Evolutionary conservation across 2,888 invertebrate genomes (phyloP).

Genomic region (Agonopterix alstromeriana): DNA sequence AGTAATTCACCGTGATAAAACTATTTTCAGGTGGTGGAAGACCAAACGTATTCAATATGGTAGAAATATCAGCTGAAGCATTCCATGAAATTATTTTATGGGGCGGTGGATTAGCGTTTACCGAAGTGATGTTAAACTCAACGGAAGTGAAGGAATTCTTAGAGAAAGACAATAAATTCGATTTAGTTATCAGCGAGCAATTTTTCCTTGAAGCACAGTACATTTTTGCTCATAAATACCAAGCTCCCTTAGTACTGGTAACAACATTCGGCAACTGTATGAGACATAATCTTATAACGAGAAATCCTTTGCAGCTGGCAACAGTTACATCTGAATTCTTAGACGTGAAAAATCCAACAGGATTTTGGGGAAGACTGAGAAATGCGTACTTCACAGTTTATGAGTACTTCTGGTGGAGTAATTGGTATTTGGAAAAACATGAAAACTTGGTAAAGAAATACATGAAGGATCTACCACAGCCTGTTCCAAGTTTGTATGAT

Average conservation of each 20-base stretch:
- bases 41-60: constrained; percentile 60
- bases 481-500: constrained; percentile 53
- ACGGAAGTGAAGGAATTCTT: constrained; percentile 42
- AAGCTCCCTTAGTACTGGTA: constrained; percentile 50
- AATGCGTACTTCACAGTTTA: constrained; percentile 64
- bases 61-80: constrained; percentile 42
- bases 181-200: constrained; percentile 65
- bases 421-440: constrained; percentile 51
- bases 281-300: constrained; percentile 48
- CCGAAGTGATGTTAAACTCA: constrained; percentile 50
- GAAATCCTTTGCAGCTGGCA: constrained; percentile 58
- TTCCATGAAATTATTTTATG: constrained; percentile 53
- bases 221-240: constrained; percentile 60
- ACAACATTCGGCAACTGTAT: constrained; percentile 63
- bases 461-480: constrained; percentile 42
- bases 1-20: neutral
- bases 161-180: constrained; percentile 46
- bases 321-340: constrained; percentile 54
- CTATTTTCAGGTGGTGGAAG: constrained; percentile 39
- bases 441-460: constrained; percentile 50
- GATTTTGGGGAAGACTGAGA: constrained; percentile 64
- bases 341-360: constrained; percentile 61
- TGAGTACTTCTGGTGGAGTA: constrained; percentile 57
- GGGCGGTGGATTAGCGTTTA: constrained; percentile 46
- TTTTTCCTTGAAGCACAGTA: constrained; percentile 66